Percentiles rank a stretch among this genome's conserved stretches.
Conservation (phyloP, 2,797 vertebrate genomes). For the Myripristis jacobus region DNA sequence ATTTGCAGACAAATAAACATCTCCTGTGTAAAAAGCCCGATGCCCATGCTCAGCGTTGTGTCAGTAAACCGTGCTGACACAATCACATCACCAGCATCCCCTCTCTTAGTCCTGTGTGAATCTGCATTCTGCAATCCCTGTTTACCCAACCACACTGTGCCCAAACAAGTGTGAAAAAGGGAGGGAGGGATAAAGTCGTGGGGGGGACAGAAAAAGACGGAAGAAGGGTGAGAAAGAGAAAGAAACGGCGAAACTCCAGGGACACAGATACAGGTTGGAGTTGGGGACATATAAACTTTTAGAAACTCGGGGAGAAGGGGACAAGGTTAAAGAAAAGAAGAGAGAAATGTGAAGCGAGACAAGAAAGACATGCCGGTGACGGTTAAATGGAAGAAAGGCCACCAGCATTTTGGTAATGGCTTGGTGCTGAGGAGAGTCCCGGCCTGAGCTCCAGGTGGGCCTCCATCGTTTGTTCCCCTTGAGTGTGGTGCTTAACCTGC, state of each 20-base stretch:
- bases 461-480: conserved; percentile 71
- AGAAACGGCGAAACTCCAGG: conserved; percentile 12
- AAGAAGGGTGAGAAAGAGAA: conserved; percentile 16
- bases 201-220: not conserved
- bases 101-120: conserved; percentile 30
- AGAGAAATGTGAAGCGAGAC: conserved; percentile 24
- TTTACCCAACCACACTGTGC: conserved; percentile 24
- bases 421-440: conserved; percentile 45
- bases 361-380: conserved; percentile 34
- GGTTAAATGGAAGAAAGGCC: conserved; percentile 58
- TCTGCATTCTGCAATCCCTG: conserved; percentile 50
- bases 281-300: conserved; percentile 27
- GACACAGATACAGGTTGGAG: conserved; percentile 28
- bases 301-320: conserved; percentile 37
- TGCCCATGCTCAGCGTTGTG: conserved; percentile 17
- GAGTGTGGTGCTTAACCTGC: conserved; percentile 79
- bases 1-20: conserved; percentile 31
- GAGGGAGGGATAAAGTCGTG: not conserved
- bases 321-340: conserved; percentile 54
- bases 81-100: conserved; percentile 14
- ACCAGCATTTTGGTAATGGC: conserved; percentile 58
- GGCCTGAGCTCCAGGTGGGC: conserved; percentile 76
- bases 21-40: conserved; percentile 6
- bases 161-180: conserved; percentile 28
- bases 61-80: conserved; percentile 41